Conservation (phyloP, 2,797 vertebrate species). For the Stomatorhinus walkeri region DNA sequence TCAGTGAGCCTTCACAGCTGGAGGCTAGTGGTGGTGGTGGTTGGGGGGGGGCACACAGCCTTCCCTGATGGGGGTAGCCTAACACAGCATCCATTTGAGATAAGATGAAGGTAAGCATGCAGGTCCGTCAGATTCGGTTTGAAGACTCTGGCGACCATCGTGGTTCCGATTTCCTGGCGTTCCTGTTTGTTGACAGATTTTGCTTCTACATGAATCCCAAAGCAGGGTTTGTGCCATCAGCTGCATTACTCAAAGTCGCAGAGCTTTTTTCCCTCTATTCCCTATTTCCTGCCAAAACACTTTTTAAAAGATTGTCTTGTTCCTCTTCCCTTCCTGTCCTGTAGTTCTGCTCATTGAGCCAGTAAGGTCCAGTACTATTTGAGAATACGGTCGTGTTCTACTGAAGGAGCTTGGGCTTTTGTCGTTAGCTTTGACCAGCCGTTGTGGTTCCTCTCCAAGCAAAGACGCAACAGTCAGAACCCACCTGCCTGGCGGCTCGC, state of each 20-base stretch:
- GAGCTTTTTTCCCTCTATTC: neutral
- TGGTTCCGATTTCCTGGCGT: neutral
- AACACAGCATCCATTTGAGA: neutral
- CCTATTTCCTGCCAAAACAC: neutral
- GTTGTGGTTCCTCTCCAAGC: neutral
- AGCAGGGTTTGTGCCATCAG: neutral
- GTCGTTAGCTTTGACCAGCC: neutral
- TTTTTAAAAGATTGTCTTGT: neutral
- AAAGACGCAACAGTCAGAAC: neutral
- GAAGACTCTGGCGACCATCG: neutral
- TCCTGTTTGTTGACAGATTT: neutral
- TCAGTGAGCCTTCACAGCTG: neutral
- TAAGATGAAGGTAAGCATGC: neutral
- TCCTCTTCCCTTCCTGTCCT: neutral
- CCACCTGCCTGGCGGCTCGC: neutral
- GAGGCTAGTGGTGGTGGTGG: neutral
- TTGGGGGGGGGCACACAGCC: neutral
- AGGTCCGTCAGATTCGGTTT: neutral
- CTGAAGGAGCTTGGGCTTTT: neutral
- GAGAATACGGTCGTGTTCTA: neutral
- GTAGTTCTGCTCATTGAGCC: neutral
- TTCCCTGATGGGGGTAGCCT: neutral
- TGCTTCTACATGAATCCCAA: neutral
- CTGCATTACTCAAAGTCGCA: neutral
- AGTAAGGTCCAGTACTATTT: neutral